Base-by-base conservation (phyloP, 2,797 vertebrate species). In the Echeneis naucrates region DNA sequence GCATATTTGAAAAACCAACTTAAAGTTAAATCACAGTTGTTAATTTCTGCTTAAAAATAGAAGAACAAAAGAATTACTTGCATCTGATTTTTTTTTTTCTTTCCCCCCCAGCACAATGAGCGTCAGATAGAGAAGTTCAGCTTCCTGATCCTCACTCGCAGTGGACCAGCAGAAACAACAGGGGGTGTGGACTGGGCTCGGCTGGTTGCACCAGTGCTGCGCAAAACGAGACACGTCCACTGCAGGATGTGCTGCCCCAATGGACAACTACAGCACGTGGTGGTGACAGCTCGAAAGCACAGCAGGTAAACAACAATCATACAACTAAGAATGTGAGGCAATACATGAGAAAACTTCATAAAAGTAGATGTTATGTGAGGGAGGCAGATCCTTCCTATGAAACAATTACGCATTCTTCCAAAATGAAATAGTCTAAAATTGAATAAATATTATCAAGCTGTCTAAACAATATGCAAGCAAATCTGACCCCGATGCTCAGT, bases 41-140 rank as follows among this genome's bases (percentile, higher is more conserved):
- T 23, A 2, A 37, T 7, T 40, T 5, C 23, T 38, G 13, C 27
- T 1, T 30, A 13, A 52, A 30, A 42, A 9, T 55, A 59, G n/a
- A n/a, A n/a, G n/a, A n/a, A n/a, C n/a, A n/a, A n/a, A 35, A 59
- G 33, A 17, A n/a, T 1, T 2, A 26, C 17, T 7, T 4, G 16
- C 8, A 17, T 16, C 24, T 33, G 0, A 21, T 51, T 47, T 23
- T n/a, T 52, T 13, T 62, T 30, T n/a, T n/a, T n/a, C n/a, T n/a
- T n/a, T n/a, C n/a, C n/a, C n/a, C n/a, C n/a, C 50, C 84, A 97
- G 96, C 93, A 88, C 52, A 80, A 78, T 0, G 74, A 86, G 0
- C 77, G 50, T 4, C 89, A 88, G 60, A 91, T 68, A 2, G 96
- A 97, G 86, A 95, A 86, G 78, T 97, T 97, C 91, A 96, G 95